Conservation (phyloP, 2,113 vertebrate genomes). For the Hippocampus zosterae region DNA sequence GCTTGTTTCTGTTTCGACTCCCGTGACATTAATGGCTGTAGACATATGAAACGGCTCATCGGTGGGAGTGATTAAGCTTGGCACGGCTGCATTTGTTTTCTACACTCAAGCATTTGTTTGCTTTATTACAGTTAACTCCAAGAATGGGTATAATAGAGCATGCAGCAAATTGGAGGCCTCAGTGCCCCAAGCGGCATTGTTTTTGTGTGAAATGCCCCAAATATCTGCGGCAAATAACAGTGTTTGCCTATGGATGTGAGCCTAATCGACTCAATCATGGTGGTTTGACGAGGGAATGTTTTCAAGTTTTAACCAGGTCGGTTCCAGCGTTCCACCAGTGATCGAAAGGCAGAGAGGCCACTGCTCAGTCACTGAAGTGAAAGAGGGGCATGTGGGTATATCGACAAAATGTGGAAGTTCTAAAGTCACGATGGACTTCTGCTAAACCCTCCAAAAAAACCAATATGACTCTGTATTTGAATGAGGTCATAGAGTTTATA, state of each 20-base stretch:
- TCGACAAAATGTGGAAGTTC: slow-evolving; percentile 18
- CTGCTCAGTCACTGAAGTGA: slow-evolving; percentile 36
- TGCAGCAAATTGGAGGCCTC: slow-evolving; percentile 50
- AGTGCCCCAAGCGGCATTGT: slow-evolving; percentile 58
- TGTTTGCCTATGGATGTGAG: slow-evolving; percentile 64
- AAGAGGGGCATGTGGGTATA: slow-evolving; percentile 39
- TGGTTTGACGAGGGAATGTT: slow-evolving; percentile 71
- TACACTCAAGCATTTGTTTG: slow-evolving; percentile 57
- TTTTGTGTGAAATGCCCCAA: slow-evolving; percentile 68
- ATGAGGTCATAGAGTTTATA: not conserved
- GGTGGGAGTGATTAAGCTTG: slow-evolving; percentile 66
- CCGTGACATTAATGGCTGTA: slow-evolving; percentile 62
- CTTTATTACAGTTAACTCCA: slow-evolving; percentile 57
- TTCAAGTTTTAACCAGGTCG: slow-evolving; percentile 70
- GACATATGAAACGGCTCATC: slow-evolving; percentile 61
- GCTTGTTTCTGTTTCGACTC: slow-evolving; percentile 48
- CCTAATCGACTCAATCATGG: slow-evolving; percentile 76
- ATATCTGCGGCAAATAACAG: slow-evolving; percentile 72
- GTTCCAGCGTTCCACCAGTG: slow-evolving; percentile 62
- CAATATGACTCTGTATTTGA: not conserved
- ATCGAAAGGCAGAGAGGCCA: slow-evolving; percentile 48
- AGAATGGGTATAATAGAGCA: slow-evolving; percentile 56
- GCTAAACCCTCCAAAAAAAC: slow-evolving; percentile 8
- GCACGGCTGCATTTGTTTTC: slow-evolving; percentile 57
- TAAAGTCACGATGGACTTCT: slow-evolving; percentile 36